These are phyloP conservation scores for Hyperopisus bebe DNA, from an alignment of 2,113 vertebrate species.

Conservation along the genomic window DNA sequence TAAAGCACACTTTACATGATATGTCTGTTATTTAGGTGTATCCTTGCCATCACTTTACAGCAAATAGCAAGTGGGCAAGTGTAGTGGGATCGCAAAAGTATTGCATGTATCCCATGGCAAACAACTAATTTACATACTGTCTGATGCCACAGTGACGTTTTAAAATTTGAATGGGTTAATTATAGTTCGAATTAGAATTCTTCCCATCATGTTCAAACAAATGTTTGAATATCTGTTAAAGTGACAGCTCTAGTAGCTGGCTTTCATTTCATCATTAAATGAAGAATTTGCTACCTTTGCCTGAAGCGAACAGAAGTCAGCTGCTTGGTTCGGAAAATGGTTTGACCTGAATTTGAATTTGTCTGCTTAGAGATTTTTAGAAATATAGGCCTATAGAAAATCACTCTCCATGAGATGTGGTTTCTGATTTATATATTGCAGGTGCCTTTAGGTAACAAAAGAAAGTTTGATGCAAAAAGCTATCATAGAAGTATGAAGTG, in stretches of 20 bases:
- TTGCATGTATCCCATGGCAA: no score
- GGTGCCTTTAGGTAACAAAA: neutral
- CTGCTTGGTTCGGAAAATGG: neutral
- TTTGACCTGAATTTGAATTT: neutral
- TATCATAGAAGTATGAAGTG: neutral
- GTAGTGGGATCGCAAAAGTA: no score
- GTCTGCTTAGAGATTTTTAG: neutral
- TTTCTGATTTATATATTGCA: neutral
- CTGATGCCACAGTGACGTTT: no score
- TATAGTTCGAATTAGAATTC: no score
- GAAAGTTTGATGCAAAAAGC: neutral
- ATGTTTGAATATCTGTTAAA: no score
- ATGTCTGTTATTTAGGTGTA: no score
- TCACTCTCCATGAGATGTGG: neutral
- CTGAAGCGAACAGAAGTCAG: neutral
- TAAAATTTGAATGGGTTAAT: no score
- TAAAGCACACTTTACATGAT: no score
- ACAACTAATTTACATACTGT: no score
- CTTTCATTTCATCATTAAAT: neutral
- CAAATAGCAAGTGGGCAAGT: no score
- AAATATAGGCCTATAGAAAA: neutral
- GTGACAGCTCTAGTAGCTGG: neutral
- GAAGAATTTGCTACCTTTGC: neutral
- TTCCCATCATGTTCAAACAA: no score
- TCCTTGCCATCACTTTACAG: no score